These are phyloP conservation scores for Linepithema humile DNA, from an alignment of 1,140 invertebrate genomes.

Conservation along the genomic window DNA sequence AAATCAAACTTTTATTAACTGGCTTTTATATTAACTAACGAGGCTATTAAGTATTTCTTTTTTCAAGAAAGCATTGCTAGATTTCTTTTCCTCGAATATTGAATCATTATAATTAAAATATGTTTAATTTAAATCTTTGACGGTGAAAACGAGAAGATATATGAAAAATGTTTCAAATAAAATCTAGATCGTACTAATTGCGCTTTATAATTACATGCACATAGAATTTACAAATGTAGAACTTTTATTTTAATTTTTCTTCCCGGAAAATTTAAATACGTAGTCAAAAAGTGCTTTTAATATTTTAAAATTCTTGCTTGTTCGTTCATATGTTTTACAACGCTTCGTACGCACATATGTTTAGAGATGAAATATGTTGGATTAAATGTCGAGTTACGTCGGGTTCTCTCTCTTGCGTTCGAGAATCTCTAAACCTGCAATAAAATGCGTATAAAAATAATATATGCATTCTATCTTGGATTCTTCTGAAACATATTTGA, in stretches of 20 bases:
- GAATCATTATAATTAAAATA: neutral
- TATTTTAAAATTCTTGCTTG: neutral
- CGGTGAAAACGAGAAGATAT: neutral
- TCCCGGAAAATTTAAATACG: neutral
- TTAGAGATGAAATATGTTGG: neutral
- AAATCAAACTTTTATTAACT: neutral
- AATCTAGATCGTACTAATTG: neutral
- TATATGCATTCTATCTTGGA: neutral
- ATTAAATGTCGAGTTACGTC: no score
- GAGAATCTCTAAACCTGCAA: neutral
- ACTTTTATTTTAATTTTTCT: neutral
- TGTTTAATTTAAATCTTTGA: neutral
- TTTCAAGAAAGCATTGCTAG: neutral
- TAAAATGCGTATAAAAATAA: neutral
- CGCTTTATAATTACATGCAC: neutral
- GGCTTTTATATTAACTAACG: neutral
- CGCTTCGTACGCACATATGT: neutral
- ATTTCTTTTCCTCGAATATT: neutral
- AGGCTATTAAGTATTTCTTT: neutral
- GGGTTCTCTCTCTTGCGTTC: neutral
- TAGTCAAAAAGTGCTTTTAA: neutral
- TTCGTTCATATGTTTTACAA: neutral
- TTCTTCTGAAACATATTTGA: neutral
- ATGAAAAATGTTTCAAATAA: neutral
- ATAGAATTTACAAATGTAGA: conserved; percentile 1